Evolutionary conservation across 2,888 invertebrate genomes (phyloP).

Genomic region (Aethes cnicana): DNA sequence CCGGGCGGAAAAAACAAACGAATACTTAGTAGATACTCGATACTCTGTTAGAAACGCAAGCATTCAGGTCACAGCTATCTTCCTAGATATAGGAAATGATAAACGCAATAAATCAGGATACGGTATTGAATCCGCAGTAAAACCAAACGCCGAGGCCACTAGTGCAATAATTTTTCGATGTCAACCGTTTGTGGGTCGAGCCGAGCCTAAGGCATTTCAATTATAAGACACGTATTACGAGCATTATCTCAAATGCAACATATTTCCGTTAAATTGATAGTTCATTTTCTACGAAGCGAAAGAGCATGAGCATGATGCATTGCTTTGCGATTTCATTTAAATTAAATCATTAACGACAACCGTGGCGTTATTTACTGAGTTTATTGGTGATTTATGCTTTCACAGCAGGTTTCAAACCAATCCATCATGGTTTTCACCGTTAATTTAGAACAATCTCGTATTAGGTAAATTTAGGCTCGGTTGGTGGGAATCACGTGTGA

Average conservation of each 20-base stretch:
- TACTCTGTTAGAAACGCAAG: slow-evolving; percentile 9
- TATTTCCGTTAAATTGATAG: slow-evolving; percentile 16
- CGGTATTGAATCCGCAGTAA: slow-evolving; percentile 20
- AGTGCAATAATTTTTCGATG: slow-evolving; percentile 29
- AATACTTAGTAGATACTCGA: slow-evolving; percentile 12
- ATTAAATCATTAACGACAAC: neutral
- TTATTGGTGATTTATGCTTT: no score
- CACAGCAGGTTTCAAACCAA: no score
- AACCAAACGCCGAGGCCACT: slow-evolving; percentile 21
- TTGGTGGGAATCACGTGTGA: slow-evolving; percentile 31
- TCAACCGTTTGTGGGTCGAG: slow-evolving; percentile 23
- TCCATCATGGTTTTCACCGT: no score
- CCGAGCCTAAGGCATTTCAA: slow-evolving; percentile 23
- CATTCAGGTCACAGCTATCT: slow-evolving; percentile 23
- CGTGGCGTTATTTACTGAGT: neutral
- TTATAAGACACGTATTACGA: slow-evolving; percentile 27
- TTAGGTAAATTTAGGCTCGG: slow-evolving; percentile 12
- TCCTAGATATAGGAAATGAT: slow-evolving; percentile 27
- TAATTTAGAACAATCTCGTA: no score
- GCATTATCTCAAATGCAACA: slow-evolving; percentile 16
- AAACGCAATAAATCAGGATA: slow-evolving; percentile 29
- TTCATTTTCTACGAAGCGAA: slow-evolving; percentile 9
- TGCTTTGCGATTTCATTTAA: slow-evolving; percentile 8
- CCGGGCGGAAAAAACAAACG: slow-evolving; percentile 4
- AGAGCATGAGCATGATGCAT: slow-evolving; percentile 33